Evolutionary conservation across 2,797 vertebrate genomes (phyloP), one percentile per base, ranked within the genome.

Genomic region (Chanos chanos): DNA sequence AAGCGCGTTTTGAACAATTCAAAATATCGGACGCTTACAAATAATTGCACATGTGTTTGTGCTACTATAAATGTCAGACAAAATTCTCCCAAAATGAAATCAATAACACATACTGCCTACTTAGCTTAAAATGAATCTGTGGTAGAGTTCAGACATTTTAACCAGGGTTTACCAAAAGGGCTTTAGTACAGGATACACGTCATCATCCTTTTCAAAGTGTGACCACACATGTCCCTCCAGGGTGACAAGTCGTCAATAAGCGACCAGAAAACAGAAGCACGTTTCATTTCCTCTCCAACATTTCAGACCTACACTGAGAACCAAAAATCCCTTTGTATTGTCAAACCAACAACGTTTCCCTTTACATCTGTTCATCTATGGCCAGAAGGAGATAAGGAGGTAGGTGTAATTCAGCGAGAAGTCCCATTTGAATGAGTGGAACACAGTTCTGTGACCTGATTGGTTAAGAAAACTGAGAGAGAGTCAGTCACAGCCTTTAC

Each of bases 401-500:
- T 71, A 70, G 55, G 37, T 70, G 76, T 62, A 68, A 70, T 16
- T 30, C 6, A 19, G 54, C 40, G 22, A 36, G 39, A 47, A 31
- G 51, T 52, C 34, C 62, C 57, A 33, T 53, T 45, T 37, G 66
- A 52, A 63, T 33, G 12, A 16, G 19, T 44, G 22, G 31, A 36
- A 54, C 50, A 19, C 45, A 52, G n/a, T 43, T 54, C 37, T 0
- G 3, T 66, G 19, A 47, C 41, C 49, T 13, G 22, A 36, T 19
- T 3, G 56, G 19, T 37, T 19, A 33, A 9, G 13, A 33, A 25
- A 77, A 48, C 77, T 76, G 81, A 75, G 54, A 68, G 73, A 58
- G 64, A 39, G 64, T 55, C 57, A 74, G 58, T 3, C 24, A 45
- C 39, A 60, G 33, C 31, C 16, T 13, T 6, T 24, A n/a, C 10